Conservation (phyloP, 2,113 vertebrate genomes). For the Neogobius melanostomus region DNA sequence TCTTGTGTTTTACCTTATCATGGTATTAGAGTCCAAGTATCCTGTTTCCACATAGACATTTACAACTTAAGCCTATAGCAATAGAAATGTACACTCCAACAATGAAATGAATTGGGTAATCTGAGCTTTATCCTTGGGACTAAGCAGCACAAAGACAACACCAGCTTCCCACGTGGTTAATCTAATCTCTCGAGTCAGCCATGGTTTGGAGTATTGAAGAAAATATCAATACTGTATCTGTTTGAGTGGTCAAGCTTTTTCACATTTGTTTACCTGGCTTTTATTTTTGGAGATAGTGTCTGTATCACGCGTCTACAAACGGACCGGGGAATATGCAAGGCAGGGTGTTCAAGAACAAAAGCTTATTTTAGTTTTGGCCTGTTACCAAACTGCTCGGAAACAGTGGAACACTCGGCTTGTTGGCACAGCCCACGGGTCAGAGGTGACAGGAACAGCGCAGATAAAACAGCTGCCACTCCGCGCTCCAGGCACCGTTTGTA, state of each 20-base stretch:
- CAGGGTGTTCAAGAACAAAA: slow-evolving; percentile 14
- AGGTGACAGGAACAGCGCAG: slow-evolving; percentile 40
- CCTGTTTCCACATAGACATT: too few relatives aligned
- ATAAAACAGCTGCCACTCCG: slow-evolving; percentile 31
- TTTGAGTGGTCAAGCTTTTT: neutral
- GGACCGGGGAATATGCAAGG: slow-evolving; percentile 18
- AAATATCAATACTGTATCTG: too few relatives aligned
- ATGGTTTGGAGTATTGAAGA: too few relatives aligned
- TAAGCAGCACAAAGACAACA: too few relatives aligned
- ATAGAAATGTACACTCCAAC: too few relatives aligned
- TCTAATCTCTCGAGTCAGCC: too few relatives aligned
- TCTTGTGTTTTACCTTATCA: too few relatives aligned
- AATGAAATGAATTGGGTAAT: too few relatives aligned
- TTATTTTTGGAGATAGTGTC: slow-evolving; percentile 5
- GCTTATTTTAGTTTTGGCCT: slow-evolving; percentile 47
- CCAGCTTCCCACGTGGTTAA: too few relatives aligned
- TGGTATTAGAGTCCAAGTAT: too few relatives aligned
- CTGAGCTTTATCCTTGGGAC: too few relatives aligned
- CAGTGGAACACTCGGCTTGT: slow-evolving; percentile 27
- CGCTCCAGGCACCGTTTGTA: slow-evolving; percentile 49
- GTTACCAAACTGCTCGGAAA: slow-evolving; percentile 41
- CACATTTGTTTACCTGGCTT: slow-evolving; percentile 8
- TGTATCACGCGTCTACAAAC: slow-evolving; percentile 19
- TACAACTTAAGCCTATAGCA: too few relatives aligned
- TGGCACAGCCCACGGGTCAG: slow-evolving; percentile 41